Base-by-base conservation (phyloP, 2,888 invertebrate genomes). In the Drosophila mayaguana region DNA sequence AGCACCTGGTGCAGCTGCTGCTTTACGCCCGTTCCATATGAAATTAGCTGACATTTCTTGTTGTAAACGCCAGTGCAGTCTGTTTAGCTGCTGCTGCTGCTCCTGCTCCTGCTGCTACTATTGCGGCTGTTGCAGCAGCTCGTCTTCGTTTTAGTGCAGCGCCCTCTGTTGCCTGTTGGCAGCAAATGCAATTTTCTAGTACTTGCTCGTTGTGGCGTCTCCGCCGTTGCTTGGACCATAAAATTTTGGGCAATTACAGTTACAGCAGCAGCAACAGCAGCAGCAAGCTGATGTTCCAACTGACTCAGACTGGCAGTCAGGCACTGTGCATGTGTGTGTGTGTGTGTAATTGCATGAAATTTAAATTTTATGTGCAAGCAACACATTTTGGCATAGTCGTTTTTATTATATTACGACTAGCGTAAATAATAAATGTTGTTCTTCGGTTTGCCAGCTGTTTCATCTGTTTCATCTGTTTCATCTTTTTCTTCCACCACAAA, bases 231-330 rank as follows among this genome's bases (percentile, higher is more conserved):
- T 73, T 68, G 79, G 63, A 56, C 71, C 79, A 80, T 87, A 88
- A 87, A 88, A 87, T 87, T 88, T 88, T 79, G 81, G 64, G 80
- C 87, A 88, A 87, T 87, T 88, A 88, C 88, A 77, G 78, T 86
- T 88, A 86, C 69, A 59, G 32, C 32, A 25, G 51, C 34, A 34
- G 2, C 40, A 32, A 3, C 42, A 34, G 36, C 38, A n/a, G 38
- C 25, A 16, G 43, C 56, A 56, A 55, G 42, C 55, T 43, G 64
- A 62, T 77, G 65, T 57, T 56, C 51, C 66, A 67, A 60, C 54
- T 63, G 51, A 40, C 14, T 59, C 62, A 53, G 43, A 38, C 48
- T 38, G 36, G 48, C 48, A 32, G 25, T 36, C 36, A 34, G 18
- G 3, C 42, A 42, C 2, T 32, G 32, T 32, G 14, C 4, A 36